Percentiles rank a stretch among this genome's conserved stretches.
phyloP scores from a whole-genome alignment of 2,797 vertebrate genomes.

The Helicolenus hilgendorfi region DNA sequence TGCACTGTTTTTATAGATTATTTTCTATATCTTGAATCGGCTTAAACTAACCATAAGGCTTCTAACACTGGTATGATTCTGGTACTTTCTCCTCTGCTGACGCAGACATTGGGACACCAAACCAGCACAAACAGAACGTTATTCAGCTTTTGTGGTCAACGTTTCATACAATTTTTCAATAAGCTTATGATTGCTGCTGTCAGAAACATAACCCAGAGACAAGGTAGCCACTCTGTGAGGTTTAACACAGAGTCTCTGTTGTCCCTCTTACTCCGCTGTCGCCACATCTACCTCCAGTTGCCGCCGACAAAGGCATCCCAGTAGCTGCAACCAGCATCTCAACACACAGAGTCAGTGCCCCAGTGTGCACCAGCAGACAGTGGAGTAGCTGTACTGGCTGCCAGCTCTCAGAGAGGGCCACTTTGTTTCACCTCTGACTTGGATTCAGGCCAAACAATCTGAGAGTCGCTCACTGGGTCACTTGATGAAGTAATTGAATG shows the following conservation, averaged over 20 bases:
- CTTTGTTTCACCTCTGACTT: conserved; percentile 84
- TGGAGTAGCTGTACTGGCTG: conserved; percentile 74
- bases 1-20: rapidly evolving
- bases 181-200: conserved; percentile 32
- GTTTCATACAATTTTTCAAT: conserved; percentile 39
- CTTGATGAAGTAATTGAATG: conserved; percentile 82
- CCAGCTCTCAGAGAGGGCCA: conserved; percentile 72
- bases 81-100: not conserved
- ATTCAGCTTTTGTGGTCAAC: conserved; percentile 7
- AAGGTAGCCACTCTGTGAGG: conserved; percentile 27
- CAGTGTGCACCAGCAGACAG: conserved; percentile 73
- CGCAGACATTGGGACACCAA: not conserved
- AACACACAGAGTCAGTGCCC: conserved; percentile 22
- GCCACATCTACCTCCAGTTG: conserved; percentile 69
- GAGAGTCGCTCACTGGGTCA: conserved; percentile 78
- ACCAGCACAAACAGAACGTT: not conserved
- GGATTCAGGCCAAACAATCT: conserved; percentile 68
- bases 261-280: conserved; percentile 32
- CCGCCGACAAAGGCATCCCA: conserved; percentile 74
- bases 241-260: conserved; percentile 67
- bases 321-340: conserved; percentile 43
- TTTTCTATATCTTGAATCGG: not conserved
- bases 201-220: conserved; percentile 40
- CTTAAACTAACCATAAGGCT: not conserved
- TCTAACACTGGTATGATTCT: not conserved